Evolutionary conservation across 2,888 invertebrate species (phyloP), one percentile per base, ranked within the genome.

Genomic region (Scaptomyza reducta): DNA sequence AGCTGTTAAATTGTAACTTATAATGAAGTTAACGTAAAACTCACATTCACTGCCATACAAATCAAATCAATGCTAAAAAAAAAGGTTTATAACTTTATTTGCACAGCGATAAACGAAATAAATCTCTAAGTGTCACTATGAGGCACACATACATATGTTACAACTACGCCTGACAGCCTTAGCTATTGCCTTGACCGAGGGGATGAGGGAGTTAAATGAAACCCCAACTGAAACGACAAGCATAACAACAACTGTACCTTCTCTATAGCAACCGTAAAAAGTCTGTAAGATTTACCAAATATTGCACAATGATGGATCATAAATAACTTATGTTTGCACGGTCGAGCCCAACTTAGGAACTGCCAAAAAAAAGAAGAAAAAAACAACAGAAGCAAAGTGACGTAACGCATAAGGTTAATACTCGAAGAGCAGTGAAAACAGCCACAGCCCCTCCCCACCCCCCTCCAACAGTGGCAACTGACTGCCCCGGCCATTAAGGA

Each of bases 251-350:
- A 74, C 78, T 77, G 76, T 74, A 69, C 69, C 16, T 40, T 16
- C 70, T 63, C 56, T 22, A n/a, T 9, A 22, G 58, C 53, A 65
- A 61, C 74, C 71, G 83, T 82, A 87, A 87, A 85, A 84, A 80
- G 70, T 79, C 80, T 74, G 73, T 81, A 88, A 82, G 85, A 88
- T 74, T 89, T 70, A 81, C 85, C 85, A 85, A 84, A 88, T 85
- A 85, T 85, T 81, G 88, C 85, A 76, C 85, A 89, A 89, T 89
- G 90, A 89, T 90, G 89, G 90, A 89, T 89, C 90, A 89, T 89
- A 89, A 89, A 89, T 89, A 89, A 87, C 90, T 89, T 89, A 89
- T 85, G 82, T 75, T 73, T 76, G 88, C 80, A 62, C 81, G 58
- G 67, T 45, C 49, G 47, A 54, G 49, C 27, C 33, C 33, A 16